Percentiles rank a stretch among this genome's conserved stretches.
Evolutionary conservation across 2,888 invertebrate genomes (phyloP).

Genomic region (Hirtodrosophila histrioides): DNA sequence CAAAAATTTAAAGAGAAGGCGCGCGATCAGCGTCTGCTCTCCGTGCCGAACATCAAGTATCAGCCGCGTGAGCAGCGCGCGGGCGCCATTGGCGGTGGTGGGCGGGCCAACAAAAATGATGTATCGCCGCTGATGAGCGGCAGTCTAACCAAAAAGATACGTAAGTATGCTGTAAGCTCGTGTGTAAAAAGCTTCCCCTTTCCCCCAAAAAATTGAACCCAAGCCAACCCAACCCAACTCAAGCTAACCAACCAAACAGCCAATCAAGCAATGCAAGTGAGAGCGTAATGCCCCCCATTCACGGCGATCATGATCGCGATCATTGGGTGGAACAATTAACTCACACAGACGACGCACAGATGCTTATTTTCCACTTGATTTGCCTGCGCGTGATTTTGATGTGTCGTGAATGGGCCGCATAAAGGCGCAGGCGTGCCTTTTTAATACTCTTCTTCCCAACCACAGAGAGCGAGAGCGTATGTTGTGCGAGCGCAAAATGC

Average conservation of each 20-base stretch:
- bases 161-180: constrained; percentile 88
- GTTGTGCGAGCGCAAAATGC: neutral
- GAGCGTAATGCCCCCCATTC: constrained; percentile 5
- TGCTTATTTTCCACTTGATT: no score
- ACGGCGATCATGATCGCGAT: no score
- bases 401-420: no score
- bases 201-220: no score
- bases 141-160: constrained; percentile 92
- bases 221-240: neutral
- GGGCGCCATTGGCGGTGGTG: constrained; percentile 41
- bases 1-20: constrained; percentile 85
- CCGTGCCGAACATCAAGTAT: constrained; percentile 91
- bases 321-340: no score
- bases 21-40: constrained; percentile 88
- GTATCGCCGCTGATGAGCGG: constrained; percentile 88
- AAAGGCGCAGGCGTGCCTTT: no score
- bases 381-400: no score
- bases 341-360: no score
- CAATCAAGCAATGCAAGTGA: constrained; percentile 5
- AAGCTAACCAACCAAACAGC: neutral
- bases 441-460: neutral
- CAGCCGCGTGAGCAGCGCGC: constrained; percentile 83
- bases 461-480: constrained; percentile 38
- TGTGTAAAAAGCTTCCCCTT: constrained; percentile 5
- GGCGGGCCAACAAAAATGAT: constrained; percentile 81